These are phyloP conservation scores for Acanthosepion lycidas DNA, from an alignment of 2,888 invertebrate species.

Conservation along the genomic window DNA sequence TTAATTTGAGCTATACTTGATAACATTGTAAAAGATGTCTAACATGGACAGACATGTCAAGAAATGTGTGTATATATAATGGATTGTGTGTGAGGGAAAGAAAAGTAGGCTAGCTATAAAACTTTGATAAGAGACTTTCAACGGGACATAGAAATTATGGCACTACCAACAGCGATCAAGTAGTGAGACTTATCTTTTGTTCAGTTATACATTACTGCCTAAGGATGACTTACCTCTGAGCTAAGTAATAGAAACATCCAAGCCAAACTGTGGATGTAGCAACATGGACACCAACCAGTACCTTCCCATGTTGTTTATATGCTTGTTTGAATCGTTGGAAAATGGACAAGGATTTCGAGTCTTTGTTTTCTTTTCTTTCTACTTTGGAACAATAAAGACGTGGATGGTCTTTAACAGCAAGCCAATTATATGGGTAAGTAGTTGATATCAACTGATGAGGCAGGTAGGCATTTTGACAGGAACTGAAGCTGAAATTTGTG, in stretches of 20 bases:
- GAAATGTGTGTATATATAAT: too few species aligned
- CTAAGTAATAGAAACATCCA: conserved; percentile 88
- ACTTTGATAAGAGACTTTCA: too few species aligned
- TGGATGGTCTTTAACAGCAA: background rate
- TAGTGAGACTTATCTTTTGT: too few species aligned
- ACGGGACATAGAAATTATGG: too few species aligned
- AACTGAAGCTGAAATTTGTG: background rate
- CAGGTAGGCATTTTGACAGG: background rate
- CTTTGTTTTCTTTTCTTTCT: background rate
- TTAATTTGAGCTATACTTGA: too few species aligned
- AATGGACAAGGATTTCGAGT: conserved; percentile 78
- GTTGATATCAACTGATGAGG: background rate
- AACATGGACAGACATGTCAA: too few species aligned
- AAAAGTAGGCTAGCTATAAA: too few species aligned
- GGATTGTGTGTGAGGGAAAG: too few species aligned
- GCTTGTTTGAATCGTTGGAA: conserved; percentile 90
- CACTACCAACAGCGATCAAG: too few species aligned
- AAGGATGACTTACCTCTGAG: conserved; percentile 82
- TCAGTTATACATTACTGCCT: too few species aligned
- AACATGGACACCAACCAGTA: conserved; percentile 92
- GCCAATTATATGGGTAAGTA: background rate
- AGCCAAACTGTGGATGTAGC: conserved; percentile 92
- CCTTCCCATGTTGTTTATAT: conserved; percentile 97
- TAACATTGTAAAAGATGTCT: too few species aligned
- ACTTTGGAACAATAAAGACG: background rate